Conservation (phyloP, 2,888 invertebrate genomes). For the Epirrhoe tristata region DNA sequence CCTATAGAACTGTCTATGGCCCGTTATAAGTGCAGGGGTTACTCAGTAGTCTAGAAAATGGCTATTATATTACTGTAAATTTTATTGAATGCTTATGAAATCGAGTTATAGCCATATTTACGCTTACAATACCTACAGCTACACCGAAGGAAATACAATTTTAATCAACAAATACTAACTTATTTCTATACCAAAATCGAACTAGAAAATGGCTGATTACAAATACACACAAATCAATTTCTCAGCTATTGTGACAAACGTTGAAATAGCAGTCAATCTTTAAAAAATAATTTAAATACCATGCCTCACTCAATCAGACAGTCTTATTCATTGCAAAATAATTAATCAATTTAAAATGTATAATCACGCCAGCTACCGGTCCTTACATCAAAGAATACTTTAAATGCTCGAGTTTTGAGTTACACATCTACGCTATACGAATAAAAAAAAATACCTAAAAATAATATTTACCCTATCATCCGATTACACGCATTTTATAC, state of each 20-base stretch:
- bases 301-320: constrained; percentile 73
- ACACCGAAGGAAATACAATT: constrained; percentile 50
- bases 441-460: constrained; percentile 67
- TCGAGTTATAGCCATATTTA: constrained; percentile 49
- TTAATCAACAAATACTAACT: constrained; percentile 54
- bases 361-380: constrained; percentile 25
- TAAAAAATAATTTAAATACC: constrained; percentile 66
- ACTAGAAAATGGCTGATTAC: constrained; percentile 48
- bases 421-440: constrained; percentile 65
- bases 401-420: constrained; percentile 71
- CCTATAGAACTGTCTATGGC: constrained; percentile 40
- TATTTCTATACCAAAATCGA: constrained; percentile 52
- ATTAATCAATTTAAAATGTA: constrained; percentile 40
- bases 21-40: constrained; percentile 35
- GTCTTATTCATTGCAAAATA: constrained; percentile 70
- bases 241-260: constrained; percentile 45
- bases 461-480: constrained; percentile 73
- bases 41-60: constrained; percentile 31
- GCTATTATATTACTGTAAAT: constrained; percentile 39
- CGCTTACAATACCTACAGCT: constrained; percentile 51
- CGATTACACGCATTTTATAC: constrained; percentile 76
- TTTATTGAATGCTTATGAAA: constrained; percentile 30
- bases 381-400: constrained; percentile 59
- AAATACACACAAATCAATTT: constrained; percentile 45
- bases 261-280: constrained; percentile 72